Conservation (phyloP, 2,113 vertebrate genomes). For the Sula dactylatra region DNA sequence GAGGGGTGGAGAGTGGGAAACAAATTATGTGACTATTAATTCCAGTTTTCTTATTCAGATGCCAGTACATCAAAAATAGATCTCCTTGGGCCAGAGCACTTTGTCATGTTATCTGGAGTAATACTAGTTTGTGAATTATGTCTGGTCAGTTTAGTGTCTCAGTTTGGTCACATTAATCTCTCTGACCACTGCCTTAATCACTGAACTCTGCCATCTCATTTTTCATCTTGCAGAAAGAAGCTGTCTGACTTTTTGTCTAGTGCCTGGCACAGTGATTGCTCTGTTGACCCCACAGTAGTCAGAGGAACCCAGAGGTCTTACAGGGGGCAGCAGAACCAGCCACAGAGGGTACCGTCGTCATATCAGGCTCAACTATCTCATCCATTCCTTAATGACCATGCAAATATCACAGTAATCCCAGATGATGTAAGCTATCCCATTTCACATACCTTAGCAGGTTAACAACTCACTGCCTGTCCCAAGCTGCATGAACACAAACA, state of each 20-base stretch:
- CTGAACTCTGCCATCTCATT: background rate
- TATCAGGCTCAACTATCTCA: background rate
- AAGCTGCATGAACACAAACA: background rate
- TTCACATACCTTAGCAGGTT: background rate
- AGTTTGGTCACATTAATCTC: slow-evolving; percentile 7
- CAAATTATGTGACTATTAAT: slow-evolving; percentile 15
- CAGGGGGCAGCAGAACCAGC: background rate
- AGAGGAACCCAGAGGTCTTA: background rate
- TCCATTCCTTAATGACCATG: background rate
- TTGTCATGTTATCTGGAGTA: background rate
- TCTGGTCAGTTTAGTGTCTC: background rate
- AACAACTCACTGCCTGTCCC: background rate
- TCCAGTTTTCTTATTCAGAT: background rate
- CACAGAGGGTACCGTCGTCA: background rate
- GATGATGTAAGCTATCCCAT: background rate
- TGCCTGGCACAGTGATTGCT: background rate
- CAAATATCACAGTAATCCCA: background rate
- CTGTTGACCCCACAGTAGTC: background rate
- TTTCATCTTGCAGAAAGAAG: slow-evolving; percentile 13
- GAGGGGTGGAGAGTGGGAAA: background rate
- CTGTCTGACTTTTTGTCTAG: background rate
- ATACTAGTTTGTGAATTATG: background rate
- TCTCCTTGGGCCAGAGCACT: background rate
- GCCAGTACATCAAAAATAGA: slow-evolving; percentile 22
- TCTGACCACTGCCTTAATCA: slow-evolving; percentile 25